Conservation (phyloP, 2,113 vertebrate species). For the Gorsachius goisagi region DNA sequence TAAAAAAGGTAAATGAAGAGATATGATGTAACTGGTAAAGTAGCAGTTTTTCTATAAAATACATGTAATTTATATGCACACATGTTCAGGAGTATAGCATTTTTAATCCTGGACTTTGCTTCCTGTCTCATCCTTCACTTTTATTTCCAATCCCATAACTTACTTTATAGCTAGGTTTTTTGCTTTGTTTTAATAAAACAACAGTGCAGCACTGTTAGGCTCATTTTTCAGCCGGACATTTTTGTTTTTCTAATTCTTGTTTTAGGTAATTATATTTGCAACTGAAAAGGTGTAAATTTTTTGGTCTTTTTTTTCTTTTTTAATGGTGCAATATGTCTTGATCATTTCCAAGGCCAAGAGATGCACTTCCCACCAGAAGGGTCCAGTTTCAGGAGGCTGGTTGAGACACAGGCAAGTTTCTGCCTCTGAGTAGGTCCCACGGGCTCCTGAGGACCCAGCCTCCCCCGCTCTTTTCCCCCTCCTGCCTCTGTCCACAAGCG, state of each 20-base stretch:
- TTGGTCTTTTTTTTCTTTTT: neutral
- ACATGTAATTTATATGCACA: neutral
- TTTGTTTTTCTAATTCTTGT: neutral
- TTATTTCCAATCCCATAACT: neutral
- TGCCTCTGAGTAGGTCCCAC: too few species aligned
- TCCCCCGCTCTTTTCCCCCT: neutral
- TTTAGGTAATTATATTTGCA: neutral
- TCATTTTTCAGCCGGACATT: neutral
- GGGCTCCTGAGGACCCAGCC: neutral
- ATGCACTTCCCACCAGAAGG: neutral
- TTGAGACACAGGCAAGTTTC: rapidly evolving
- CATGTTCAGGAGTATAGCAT: neutral
- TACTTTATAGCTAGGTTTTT: neutral
- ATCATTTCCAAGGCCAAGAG: neutral
- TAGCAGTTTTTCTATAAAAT: neutral
- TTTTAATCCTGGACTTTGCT: neutral
- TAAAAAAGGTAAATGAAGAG: neutral
- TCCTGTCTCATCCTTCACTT: neutral
- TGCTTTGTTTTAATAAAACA: neutral
- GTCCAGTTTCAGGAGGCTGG: neutral
- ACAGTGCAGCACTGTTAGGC: neutral
- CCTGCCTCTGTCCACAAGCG: neutral
- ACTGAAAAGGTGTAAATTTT: neutral
- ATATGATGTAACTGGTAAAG: neutral
- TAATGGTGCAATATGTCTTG: neutral